These are phyloP conservation scores for Proteles cristata DNA, from an alignment of 2,113 vertebrate species.

Conservation along the genomic window DNA sequence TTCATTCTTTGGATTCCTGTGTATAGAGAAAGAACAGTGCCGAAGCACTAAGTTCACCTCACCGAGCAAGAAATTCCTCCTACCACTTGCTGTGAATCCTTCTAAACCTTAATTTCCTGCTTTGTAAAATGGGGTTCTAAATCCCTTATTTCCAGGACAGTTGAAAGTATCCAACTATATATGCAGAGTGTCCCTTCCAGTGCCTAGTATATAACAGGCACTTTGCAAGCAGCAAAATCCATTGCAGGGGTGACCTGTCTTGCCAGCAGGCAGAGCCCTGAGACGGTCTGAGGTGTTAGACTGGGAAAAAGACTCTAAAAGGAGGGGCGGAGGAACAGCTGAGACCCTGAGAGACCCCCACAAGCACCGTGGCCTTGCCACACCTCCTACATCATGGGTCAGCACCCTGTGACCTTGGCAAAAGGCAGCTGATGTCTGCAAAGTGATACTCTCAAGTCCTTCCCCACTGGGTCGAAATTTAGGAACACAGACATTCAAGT, in stretches of 20 bases:
- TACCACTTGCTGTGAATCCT: not conserved
- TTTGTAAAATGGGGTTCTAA: not conserved
- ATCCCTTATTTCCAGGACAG: not conserved
- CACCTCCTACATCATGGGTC: not conserved
- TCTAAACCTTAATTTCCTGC: not conserved
- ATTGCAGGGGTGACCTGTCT: no score
- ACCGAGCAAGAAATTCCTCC: no score
- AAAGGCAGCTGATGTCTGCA: rapidly evolving
- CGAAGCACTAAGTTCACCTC: rapidly evolving
- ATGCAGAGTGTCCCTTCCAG: no score
- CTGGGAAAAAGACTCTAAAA: not conserved
- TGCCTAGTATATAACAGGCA: rapidly evolving
- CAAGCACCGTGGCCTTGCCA: not conserved
- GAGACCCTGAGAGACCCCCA: not conserved
- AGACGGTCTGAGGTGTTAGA: not conserved
- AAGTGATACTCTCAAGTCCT: not conserved
- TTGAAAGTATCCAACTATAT: not conserved
- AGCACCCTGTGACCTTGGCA: not conserved
- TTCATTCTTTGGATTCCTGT: no score
- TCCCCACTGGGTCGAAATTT: not conserved
- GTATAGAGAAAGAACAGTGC: not conserved
- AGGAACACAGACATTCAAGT: not conserved
- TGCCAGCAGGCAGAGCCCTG: not conserved
- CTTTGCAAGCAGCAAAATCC: not conserved
- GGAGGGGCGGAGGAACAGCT: not conserved